Conservation (phyloP, 2,797 vertebrate genomes). For the Helarctos malayanus region DNA sequence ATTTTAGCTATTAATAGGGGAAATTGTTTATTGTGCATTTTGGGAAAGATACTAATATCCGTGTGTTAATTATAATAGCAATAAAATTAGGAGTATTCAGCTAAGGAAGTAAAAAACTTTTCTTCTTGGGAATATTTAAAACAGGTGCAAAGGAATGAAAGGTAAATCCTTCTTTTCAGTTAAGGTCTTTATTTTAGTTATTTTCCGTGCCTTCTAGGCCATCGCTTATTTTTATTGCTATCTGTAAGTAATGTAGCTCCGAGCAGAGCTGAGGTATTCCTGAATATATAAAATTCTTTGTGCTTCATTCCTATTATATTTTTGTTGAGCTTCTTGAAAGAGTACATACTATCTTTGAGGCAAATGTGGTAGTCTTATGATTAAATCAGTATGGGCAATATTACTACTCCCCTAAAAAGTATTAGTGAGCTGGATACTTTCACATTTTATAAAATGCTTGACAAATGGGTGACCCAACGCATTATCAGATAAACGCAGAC, state of each 20-base stretch:
- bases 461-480: background rate
- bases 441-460: slow-evolving; percentile 70
- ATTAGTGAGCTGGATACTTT: slow-evolving; percentile 66
- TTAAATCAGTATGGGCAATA: slow-evolving; percentile 80
- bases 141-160: slow-evolving; percentile 62
- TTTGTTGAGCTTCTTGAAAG: slow-evolving; percentile 84
- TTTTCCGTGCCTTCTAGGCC: slow-evolving; percentile 63
- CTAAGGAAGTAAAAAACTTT: slow-evolving; percentile 44
- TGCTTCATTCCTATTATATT: slow-evolving; percentile 80
- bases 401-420: slow-evolving; percentile 67
- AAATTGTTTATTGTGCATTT: slow-evolving; percentile 38
- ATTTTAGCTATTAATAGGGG: background rate
- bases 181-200: slow-evolving; percentile 73
- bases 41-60: slow-evolving; percentile 9
- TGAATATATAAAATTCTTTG: slow-evolving; percentile 68
- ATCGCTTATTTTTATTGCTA: slow-evolving; percentile 76
- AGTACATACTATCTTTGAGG: slow-evolving; percentile 82
- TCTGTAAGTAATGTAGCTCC: slow-evolving; percentile 69
- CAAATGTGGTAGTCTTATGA: slow-evolving; percentile 77
- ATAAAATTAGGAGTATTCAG: slow-evolving; percentile 37
- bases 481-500: background rate
- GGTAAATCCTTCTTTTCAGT: slow-evolving; percentile 68
- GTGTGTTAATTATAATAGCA: background rate
- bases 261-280: slow-evolving; percentile 61
- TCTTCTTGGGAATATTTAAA: slow-evolving; percentile 40